Percentiles rank a stretch among this genome's conserved stretches.
Conservation (phyloP, 2,888 invertebrate species). For the Drosophila nr. medialis region DNA sequence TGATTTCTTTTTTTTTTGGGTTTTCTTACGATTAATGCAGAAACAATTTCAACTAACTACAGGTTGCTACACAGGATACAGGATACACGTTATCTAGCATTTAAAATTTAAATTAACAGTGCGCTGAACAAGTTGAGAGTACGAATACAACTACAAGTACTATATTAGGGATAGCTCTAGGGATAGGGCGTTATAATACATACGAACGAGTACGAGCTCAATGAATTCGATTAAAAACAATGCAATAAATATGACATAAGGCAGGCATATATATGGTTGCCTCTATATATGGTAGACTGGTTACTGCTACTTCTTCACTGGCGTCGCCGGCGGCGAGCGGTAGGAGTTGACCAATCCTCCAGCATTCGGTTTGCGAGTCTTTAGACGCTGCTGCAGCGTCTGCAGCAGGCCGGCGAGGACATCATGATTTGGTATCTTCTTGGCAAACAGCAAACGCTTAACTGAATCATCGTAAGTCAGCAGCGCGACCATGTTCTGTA, state of each 20-base stretch:
- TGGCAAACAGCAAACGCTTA: slow-evolving; percentile 93
- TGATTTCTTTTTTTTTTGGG: slow-evolving; percentile 19
- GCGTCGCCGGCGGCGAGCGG: slow-evolving; percentile 77
- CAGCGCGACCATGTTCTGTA: slow-evolving; percentile 97
- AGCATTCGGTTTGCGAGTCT: slow-evolving; percentile 86
- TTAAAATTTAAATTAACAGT: slow-evolving; percentile 67
- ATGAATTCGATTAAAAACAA: slow-evolving; percentile 63
- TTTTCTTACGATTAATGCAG: slow-evolving; percentile 59
- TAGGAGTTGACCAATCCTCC: slow-evolving; percentile 73
- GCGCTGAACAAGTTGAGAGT: slow-evolving; percentile 69
- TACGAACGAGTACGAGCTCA: slow-evolving; percentile 40
- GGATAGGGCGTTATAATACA: slow-evolving; percentile 64
- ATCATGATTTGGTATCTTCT: slow-evolving; percentile 95
- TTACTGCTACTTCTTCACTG: slow-evolving; percentile 63
- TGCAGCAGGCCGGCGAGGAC: slow-evolving; percentile 92
- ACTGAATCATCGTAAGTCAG: slow-evolving; percentile 96
- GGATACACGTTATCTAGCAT: slow-evolving; percentile 32
- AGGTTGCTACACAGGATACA: slow-evolving; percentile 40
- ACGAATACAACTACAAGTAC: slow-evolving; percentile 60
- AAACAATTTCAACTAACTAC: slow-evolving; percentile 78
- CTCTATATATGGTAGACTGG: neutral
- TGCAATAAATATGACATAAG: slow-evolving; percentile 71
- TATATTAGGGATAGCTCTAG: slow-evolving; percentile 7
- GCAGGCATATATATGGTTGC: slow-evolving; percentile 9
- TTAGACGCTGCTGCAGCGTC: slow-evolving; percentile 93